phyloP scores from a whole-genome alignment of 2,888 invertebrate species.

The Drosophila multiciliata region DNA sequence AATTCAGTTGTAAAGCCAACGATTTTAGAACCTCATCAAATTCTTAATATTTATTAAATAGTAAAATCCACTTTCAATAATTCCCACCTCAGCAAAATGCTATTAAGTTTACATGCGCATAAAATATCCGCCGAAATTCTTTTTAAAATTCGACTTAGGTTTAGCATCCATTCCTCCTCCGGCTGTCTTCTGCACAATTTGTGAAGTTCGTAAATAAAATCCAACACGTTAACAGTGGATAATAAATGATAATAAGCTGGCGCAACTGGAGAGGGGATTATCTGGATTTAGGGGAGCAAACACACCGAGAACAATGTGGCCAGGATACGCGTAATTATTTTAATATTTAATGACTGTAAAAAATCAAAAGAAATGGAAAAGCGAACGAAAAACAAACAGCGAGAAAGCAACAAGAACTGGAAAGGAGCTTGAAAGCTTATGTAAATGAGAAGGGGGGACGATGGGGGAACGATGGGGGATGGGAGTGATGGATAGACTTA shows the following conservation, averaged over 20 bases:
- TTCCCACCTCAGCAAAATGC: neutral
- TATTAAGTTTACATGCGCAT: neutral
- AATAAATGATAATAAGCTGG: conserved; percentile 68
- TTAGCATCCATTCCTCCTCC: neutral
- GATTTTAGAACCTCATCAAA: neutral
- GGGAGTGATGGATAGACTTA: conserved; percentile 57
- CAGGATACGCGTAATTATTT: conserved; percentile 64
- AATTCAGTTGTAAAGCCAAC: neutral
- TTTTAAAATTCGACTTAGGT: conserved; percentile 5
- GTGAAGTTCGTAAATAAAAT: conserved; percentile 31
- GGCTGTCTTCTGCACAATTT: neutral
- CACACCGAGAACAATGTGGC: conserved; percentile 4
- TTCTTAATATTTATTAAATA: neutral
- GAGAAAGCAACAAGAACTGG: conserved; percentile 2
- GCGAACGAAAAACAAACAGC: neutral
- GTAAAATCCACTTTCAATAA: neutral
- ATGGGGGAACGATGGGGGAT: too few species aligned
- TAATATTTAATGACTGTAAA: conserved; percentile 66
- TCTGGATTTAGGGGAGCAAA: neutral
- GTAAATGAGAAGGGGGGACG: conserved; percentile 39
- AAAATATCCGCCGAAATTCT: neutral
- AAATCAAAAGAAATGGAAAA: conserved; percentile 51
- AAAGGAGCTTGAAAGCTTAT: conserved; percentile 36
- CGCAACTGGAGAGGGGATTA: conserved; percentile 14
- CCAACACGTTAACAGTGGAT: conserved; percentile 55